Conservation (phyloP, 2,797 vertebrate species). For the Eospalax fontanierii region DNA sequence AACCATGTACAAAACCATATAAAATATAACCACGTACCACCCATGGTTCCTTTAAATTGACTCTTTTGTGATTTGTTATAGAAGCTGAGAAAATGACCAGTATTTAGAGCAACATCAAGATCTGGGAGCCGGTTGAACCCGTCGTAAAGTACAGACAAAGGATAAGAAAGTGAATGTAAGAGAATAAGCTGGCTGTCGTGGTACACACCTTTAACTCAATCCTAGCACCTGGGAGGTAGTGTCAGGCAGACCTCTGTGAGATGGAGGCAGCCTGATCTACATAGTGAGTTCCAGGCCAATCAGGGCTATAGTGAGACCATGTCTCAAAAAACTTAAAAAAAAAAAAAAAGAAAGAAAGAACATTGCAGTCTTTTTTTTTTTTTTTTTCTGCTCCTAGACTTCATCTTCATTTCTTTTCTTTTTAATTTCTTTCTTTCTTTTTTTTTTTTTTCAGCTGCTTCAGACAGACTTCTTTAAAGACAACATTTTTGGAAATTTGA, state of each 20-base stretch:
- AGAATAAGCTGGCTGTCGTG: background rate
- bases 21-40: too few species aligned
- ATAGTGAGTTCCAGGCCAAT: too few species aligned
- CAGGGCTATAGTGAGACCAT: too few species aligned
- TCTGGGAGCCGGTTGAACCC: conserved; percentile 37
- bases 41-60: background rate
- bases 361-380: conserved; percentile 28
- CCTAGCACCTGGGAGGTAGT: too few species aligned
- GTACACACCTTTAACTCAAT: too few species aligned
- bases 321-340: too few species aligned
- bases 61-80: conserved; percentile 77
- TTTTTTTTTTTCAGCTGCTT: background rate
- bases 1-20: too few species aligned
- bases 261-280: too few species aligned
- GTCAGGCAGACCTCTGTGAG: too few species aligned
- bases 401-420: too few species aligned
- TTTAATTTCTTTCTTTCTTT: background rate
- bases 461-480: conserved; percentile 52
- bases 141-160: conserved; percentile 37
- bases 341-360: conserved; percentile 52
- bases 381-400: conserved; percentile 42
- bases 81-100: conserved; percentile 62
- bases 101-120: conserved; percentile 16
- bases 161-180: conserved; percentile 25
- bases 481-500: conserved; percentile 21